A percentile compares a stretch with the other conserved stretches of the same genome.
phyloP scores from a whole-genome alignment of 2,888 invertebrate species.

The Itoplectis maculator region DNA sequence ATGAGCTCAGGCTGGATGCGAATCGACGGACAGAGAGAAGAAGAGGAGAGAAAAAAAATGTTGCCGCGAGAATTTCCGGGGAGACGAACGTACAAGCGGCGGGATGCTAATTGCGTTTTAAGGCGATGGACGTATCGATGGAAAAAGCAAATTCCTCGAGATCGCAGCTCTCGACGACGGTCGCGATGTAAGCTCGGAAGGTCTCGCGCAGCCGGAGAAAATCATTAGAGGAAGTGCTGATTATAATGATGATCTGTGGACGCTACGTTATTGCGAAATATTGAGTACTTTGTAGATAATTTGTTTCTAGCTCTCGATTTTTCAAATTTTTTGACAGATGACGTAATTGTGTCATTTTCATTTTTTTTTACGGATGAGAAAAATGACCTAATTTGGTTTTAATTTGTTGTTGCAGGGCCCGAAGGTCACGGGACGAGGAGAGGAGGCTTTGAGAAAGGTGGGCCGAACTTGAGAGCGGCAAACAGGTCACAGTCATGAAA shows the following conservation, averaged over 20 bases:
- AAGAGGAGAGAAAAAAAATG: not conserved
- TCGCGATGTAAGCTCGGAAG: not conserved
- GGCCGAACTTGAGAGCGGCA: slow-evolving; percentile 34
- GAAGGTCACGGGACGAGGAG: slow-evolving; percentile 59
- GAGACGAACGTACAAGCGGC: not conserved
- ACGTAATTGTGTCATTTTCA: too few species aligned
- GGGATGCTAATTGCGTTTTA: slow-evolving; percentile 43
- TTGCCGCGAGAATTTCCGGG: not conserved
- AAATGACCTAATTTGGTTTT: slow-evolving; percentile 2
- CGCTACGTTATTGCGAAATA: not conserved
- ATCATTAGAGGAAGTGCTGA: slow-evolving; percentile 10
- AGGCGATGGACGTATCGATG: slow-evolving; percentile 32
- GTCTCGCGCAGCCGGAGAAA: not conserved
- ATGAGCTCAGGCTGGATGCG: not conserved
- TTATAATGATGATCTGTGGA: not conserved
- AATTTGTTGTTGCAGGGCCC: slow-evolving; percentile 65
- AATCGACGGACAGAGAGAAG: not conserved
- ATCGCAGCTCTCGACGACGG: not conserved
- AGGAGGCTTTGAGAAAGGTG: slow-evolving; percentile 56
- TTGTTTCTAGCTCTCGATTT: not conserved
- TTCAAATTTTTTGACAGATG: not conserved
- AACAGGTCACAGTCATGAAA: slow-evolving; percentile 77
- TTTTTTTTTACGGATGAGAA: not conserved
- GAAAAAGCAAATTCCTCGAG: slow-evolving; percentile 26
- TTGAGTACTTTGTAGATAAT: not conserved